phyloP scores from a whole-genome alignment of 2,113 vertebrate species.

The Ardeotis arabs region DNA sequence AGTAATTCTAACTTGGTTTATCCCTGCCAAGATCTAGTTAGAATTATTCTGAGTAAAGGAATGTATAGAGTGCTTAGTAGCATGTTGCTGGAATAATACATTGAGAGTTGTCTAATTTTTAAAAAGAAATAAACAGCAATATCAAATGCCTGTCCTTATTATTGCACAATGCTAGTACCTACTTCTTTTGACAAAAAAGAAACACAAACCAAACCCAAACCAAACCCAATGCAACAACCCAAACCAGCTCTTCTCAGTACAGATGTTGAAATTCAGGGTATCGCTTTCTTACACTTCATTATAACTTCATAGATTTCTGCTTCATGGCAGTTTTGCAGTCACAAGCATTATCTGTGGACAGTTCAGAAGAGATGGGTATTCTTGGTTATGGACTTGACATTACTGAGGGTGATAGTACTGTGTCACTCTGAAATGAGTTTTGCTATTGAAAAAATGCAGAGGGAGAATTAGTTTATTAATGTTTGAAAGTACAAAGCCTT shows the following conservation, averaged over 20 bases:
- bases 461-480: neutral
- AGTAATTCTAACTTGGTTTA: neutral
- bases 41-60: slow-evolving; percentile 37
- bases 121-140: slow-evolving; percentile 63
- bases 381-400: neutral
- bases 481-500: neutral
- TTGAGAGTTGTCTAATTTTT: slow-evolving; percentile 51
- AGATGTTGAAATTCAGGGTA: neutral
- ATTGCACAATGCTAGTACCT: neutral
- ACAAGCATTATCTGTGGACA: neutral
- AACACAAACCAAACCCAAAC: neutral
- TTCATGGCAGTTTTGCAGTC: neutral
- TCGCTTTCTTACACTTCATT: neutral
- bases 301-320: neutral
- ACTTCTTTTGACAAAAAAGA: neutral
- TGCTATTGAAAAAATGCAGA: neutral
- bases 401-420: neutral
- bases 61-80: slow-evolving; percentile 42
- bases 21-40: slow-evolving; percentile 7
- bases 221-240: neutral
- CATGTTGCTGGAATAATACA: slow-evolving; percentile 39
- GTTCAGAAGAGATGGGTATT: neutral
- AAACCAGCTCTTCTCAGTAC: neutral
- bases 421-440: neutral
- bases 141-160: slow-evolving; percentile 4